Conservation (phyloP, 2,888 invertebrate genomes). For the Agonopterix alstromeriana region DNA sequence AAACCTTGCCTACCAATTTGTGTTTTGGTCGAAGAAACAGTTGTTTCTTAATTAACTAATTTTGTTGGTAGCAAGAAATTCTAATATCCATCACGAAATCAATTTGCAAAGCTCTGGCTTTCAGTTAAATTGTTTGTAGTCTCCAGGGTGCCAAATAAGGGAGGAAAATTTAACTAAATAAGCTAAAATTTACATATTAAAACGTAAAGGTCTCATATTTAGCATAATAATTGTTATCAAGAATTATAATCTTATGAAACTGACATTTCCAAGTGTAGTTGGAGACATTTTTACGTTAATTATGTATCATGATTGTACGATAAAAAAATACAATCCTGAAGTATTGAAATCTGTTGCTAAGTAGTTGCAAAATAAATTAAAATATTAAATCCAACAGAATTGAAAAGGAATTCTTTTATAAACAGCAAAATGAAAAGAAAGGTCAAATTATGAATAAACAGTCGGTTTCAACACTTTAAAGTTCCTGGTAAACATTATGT, state of each 20-base stretch:
- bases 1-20: conserved; percentile 9
- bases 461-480: conserved; percentile 4
- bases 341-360: no score
- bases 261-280: no score
- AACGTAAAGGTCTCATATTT: neutral
- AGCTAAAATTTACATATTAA: no score
- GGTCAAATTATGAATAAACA: no score
- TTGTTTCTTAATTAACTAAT: conserved; percentile 19
- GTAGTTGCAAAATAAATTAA: no score
- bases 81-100: neutral
- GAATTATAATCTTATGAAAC: no score
- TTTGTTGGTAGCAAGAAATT: conserved; percentile 8
- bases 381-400: no score
- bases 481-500: conserved; percentile 34
- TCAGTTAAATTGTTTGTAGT: neutral
- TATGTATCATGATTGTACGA: no score
- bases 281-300: no score
- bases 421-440: neutral
- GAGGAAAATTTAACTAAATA: neutral
- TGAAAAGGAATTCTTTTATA: no score
- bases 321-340: no score
- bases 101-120: neutral
- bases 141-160: neutral
- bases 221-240: no score
- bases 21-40: conserved; percentile 15